Evolutionary conservation across 2,113 vertebrate genomes (phyloP), one percentile per base, ranked within the genome.

Genomic region (Bubo bubo): DNA sequence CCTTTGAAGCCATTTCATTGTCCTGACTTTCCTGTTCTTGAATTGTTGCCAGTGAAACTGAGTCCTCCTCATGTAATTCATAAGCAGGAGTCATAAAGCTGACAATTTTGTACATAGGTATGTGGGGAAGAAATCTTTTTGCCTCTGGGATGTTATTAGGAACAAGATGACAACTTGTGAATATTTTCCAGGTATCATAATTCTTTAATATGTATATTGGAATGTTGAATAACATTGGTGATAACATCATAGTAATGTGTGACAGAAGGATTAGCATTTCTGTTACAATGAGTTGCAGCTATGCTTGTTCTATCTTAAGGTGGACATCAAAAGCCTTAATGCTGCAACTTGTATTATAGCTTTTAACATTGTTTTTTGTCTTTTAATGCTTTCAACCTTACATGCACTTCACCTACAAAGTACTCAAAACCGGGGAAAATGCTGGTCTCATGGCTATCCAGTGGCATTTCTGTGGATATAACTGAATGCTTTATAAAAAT

Each of bases 171-270:
- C 59, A 95, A 93, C 70, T 63, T 88, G 77, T 86, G 89, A 96
- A 94, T 95, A 56, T 90, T 96, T 97, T 97, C 93, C 84, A 92
- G 62, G 59, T 95, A 52, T 82, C 66, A 73, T 95, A 93, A 96
- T 77, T 34, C 26, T 86, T 83, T 94, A 50, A 47, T 79, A 30
- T 47, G 45, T 47, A 47, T 87, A 53, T 55, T 53, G 70, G 50
- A 79, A 93, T 60, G 62, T 37, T 88, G 81, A 95, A 77, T 83
- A 93, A 83, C n/a, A 45, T 73, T 19, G 37, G 58, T 88, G 81
- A 90, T 96, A 97, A 70, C 37, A 82, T 94, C 95, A 70, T 62
- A 82, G 55, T 20, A 66, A 8, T 3, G 3, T 45, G 71, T 82
- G 87, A 86, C 28, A 49, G 49, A 60, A 71, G 72, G 72, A 45